Conservation (phyloP, 1,140 invertebrate genomes). For the Rhopalosiphum padi region DNA sequence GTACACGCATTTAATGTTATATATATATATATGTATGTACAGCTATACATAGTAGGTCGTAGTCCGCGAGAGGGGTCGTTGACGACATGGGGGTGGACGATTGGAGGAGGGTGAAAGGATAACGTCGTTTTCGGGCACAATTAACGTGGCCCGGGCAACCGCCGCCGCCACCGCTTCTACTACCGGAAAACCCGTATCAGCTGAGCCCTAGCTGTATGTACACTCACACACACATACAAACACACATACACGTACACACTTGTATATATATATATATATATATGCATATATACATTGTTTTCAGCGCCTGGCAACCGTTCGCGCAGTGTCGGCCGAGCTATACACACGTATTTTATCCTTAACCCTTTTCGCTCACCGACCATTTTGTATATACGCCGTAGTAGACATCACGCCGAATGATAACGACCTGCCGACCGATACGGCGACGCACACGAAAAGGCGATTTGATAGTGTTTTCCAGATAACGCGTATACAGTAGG, state of each 20-base stretch:
- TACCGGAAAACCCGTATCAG: slow-evolving; percentile 2
- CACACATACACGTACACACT: no score
- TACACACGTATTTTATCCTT: background rate
- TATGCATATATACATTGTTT: background rate
- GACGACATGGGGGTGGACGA: background rate
- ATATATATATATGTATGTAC: slow-evolving; percentile 1
- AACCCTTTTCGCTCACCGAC: background rate
- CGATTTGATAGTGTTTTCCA: background rate
- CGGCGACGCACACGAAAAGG: background rate
- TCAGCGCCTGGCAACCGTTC: slow-evolving; percentile 5
- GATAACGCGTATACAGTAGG: background rate
- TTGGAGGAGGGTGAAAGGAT: background rate
- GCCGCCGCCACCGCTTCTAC: background rate
- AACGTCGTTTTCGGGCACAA: slow-evolving; percentile 33
- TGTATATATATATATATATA: background rate
- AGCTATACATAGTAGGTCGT: background rate
- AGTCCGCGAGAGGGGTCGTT: background rate
- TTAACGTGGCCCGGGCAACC: slow-evolving; percentile 52
- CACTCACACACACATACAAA: background rate
- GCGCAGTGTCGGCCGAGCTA: background rate
- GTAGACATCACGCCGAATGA: background rate
- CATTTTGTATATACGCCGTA: background rate
- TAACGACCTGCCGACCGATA: background rate
- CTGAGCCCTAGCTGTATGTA: slow-evolving; percentile 4
- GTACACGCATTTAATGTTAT: background rate